phyloP scores from a whole-genome alignment of 2,888 invertebrate species.

The Athrips mouffetella region DNA sequence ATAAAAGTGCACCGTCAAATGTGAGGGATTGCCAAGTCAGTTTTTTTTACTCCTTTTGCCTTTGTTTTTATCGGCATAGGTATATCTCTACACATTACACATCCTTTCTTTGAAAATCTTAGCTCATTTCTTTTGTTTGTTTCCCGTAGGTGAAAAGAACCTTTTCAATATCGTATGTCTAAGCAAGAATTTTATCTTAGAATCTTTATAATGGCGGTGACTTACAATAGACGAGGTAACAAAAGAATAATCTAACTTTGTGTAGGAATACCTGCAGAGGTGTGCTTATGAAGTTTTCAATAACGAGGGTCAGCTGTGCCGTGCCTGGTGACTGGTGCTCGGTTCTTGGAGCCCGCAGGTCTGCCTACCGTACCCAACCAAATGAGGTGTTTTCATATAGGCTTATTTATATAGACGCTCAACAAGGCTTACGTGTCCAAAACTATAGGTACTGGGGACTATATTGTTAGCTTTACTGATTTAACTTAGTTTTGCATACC shows the following conservation, averaged over 20 bases:
- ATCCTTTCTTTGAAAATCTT: neutral
- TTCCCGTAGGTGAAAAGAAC: neutral
- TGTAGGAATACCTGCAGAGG: slow-evolving; percentile 25
- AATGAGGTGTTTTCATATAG: too few relatives aligned
- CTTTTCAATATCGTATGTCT: slow-evolving; percentile 1
- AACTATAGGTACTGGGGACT: too few relatives aligned
- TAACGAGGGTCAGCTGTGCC: slow-evolving; percentile 25
- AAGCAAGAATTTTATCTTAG: slow-evolving; percentile 9
- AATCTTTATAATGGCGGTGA: slow-evolving; percentile 10
- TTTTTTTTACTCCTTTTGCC: slow-evolving; percentile 34
- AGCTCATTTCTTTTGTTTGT: too few relatives aligned
- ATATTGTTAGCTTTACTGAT: too few relatives aligned
- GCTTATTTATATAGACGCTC: too few relatives aligned
- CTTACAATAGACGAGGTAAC: slow-evolving; percentile 26
- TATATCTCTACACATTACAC: neutral
- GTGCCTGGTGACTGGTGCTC: too few relatives aligned
- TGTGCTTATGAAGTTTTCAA: slow-evolving; percentile 29
- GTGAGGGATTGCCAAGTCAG: slow-evolving; percentile 37
- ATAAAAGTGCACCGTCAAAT: slow-evolving; percentile 44
- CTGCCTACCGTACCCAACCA: too few relatives aligned
- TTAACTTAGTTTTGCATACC: too few relatives aligned
- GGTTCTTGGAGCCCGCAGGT: too few relatives aligned
- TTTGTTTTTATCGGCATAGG: slow-evolving; percentile 4
- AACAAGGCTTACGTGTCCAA: too few relatives aligned
- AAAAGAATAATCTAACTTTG: slow-evolving; percentile 33